Conservation (phyloP, 2,888 invertebrate genomes). For the Drosophila paramelanica region DNA sequence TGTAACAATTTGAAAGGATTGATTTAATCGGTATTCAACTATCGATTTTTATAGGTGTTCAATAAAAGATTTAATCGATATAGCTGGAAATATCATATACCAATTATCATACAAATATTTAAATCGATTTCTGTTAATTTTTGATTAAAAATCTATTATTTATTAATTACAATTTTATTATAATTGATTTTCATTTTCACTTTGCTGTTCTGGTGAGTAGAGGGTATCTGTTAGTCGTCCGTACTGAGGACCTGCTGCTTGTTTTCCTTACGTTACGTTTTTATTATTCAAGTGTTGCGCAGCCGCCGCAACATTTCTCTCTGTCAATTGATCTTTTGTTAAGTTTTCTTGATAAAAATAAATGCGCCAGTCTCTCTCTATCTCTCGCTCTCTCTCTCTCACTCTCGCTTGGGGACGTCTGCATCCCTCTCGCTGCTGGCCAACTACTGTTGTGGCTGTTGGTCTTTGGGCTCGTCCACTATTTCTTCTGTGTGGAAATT, state of each 20-base stretch:
- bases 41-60: no score
- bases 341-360: constrained; percentile 76
- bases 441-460: constrained; percentile 7
- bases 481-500: constrained; percentile 60
- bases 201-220: neutral
- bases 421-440: constrained; percentile 19
- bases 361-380: constrained; percentile 36
- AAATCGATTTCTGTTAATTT: no score
- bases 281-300: constrained; percentile 70
- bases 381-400: neutral
- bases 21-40: no score
- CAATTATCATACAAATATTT: no score
- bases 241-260: neutral
- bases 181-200: no score
- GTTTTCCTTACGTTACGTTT: constrained; percentile 30
- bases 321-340: constrained; percentile 82
- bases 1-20: no score
- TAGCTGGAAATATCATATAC: no score
- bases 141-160: no score
- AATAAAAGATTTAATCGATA: no score
- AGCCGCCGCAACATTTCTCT: constrained; percentile 70
- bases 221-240: neutral
- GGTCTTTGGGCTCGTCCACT: constrained; percentile 25
- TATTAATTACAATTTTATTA: no score
- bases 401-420: neutral